Conservation (phyloP, 2,113 vertebrate species). For the Brachirus orientalis region DNA sequence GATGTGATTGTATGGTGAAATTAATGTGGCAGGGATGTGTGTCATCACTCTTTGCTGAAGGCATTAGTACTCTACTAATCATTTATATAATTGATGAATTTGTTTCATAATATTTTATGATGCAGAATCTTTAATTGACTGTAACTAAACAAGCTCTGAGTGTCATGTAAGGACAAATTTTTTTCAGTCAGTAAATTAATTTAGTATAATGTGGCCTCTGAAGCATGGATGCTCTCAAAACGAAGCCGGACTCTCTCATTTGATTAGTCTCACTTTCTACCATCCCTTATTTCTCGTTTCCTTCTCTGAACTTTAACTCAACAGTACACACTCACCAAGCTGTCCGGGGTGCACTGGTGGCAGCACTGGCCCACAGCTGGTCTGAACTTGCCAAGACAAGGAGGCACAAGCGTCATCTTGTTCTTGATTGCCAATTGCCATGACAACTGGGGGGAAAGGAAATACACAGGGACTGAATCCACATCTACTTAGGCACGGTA, state of each 20-base stretch:
- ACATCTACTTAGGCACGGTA: not conserved
- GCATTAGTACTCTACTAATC: too few species aligned
- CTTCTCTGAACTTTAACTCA: not conserved
- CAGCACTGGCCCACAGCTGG: conserved; percentile 81
- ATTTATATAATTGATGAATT: too few species aligned
- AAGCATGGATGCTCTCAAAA: not conserved
- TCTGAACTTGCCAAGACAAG: conserved; percentile 74
- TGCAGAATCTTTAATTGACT: too few species aligned
- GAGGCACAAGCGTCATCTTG: conserved; percentile 60
- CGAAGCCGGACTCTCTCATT: too few species aligned
- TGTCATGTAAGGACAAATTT: too few species aligned
- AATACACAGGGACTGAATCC: not conserved
- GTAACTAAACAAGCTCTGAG: not conserved
- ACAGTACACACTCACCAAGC: conserved; percentile 73
- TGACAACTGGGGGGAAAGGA: conserved; percentile 60
- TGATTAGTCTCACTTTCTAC: not conserved
- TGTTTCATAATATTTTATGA: too few species aligned
- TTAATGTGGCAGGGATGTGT: too few species aligned
- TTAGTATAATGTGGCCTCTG: not conserved
- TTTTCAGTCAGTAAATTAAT: not conserved
- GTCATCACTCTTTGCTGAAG: too few species aligned
- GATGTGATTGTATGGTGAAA: too few species aligned
- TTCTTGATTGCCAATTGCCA: conserved; percentile 74
- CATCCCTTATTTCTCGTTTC: not conserved
- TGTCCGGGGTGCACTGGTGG: conserved; percentile 82